Conservation (phyloP, 2,797 vertebrate genomes). For the Lagodon rhomboides region DNA sequence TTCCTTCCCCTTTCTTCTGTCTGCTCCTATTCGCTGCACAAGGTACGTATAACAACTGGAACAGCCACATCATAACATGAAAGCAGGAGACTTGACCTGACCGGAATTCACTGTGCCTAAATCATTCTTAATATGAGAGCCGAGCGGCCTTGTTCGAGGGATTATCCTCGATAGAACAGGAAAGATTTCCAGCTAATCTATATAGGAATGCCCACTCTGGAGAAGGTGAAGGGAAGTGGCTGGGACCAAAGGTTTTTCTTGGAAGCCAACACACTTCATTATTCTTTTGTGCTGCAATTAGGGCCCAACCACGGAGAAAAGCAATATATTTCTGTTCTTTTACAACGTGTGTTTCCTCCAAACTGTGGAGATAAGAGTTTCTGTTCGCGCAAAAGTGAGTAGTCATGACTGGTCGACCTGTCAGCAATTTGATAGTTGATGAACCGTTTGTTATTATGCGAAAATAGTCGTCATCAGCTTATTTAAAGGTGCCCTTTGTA, state of each 20-base stretch:
- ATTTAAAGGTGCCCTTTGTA: neutral
- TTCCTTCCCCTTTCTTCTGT: slow-evolving; percentile 55
- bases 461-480: neutral
- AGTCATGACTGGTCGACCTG: neutral
- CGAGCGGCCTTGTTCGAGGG: slow-evolving; percentile 71
- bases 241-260: slow-evolving; percentile 74
- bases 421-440: neutral
- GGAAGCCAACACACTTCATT: slow-evolving; percentile 67
- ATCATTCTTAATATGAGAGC: slow-evolving; percentile 80
- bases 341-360: slow-evolving; percentile 21
- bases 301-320: slow-evolving; percentile 38
- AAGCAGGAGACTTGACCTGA: slow-evolving; percentile 73
- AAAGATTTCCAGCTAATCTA: slow-evolving; percentile 88
- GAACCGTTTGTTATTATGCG: neutral
- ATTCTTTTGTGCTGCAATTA: slow-evolving; percentile 74
- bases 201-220: slow-evolving; percentile 82
- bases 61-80: slow-evolving; percentile 77
- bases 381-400: neutral
- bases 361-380: slow-evolving; percentile 8
- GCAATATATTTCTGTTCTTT: slow-evolving; percentile 47
- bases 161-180: slow-evolving; percentile 85
- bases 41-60: slow-evolving; percentile 68
- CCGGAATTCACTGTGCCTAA: slow-evolving; percentile 80
- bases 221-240: slow-evolving; percentile 82
- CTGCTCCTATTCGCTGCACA: slow-evolving; percentile 57